Conservation (phyloP, 2,888 invertebrate genomes). For the Diadromus collaris region DNA sequence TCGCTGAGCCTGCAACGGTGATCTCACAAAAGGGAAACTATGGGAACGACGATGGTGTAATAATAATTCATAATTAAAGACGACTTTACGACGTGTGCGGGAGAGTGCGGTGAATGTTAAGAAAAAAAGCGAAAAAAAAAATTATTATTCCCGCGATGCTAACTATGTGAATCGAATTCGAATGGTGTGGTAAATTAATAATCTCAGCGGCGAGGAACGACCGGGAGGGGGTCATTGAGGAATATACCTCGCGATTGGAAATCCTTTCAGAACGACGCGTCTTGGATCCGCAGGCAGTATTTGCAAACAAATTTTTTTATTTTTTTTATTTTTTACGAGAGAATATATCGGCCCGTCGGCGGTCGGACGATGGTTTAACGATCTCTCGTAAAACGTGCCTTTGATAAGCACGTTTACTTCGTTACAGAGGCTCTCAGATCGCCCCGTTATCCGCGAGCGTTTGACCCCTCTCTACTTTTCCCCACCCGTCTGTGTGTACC, state of each 20-base stretch:
- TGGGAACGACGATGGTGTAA: conserved; percentile 68
- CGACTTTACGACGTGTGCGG: conserved; percentile 54
- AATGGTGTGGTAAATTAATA: conserved; percentile 39
- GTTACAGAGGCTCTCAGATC: conserved; percentile 15
- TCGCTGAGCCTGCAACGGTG: conserved; percentile 28
- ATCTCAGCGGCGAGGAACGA: not conserved
- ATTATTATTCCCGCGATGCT: conserved; percentile 47
- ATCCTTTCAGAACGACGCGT: not conserved
- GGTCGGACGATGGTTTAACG: conserved; percentile 48
- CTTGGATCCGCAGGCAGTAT: not conserved
- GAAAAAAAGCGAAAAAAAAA: not conserved
- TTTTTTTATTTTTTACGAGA: conserved; percentile 6
- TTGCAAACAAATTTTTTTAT: too few species aligned
- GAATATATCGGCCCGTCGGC: conserved; percentile 19
- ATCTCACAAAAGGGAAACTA: conserved; percentile 72
- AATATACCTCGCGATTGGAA: not conserved
- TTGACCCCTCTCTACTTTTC: not conserved
- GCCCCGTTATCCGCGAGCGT: conserved; percentile 12
- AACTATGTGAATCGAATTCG: conserved; percentile 65
- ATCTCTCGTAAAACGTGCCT: conserved; percentile 55
- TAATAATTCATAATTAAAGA: conserved; percentile 73
- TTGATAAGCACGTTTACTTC: conserved; percentile 49
- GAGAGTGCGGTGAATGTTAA: conserved; percentile 10
- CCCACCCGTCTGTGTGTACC: not conserved
- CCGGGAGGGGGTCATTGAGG: too few species aligned